Conservation (phyloP, 2,888 invertebrate genomes). For the Pocota personata region DNA sequence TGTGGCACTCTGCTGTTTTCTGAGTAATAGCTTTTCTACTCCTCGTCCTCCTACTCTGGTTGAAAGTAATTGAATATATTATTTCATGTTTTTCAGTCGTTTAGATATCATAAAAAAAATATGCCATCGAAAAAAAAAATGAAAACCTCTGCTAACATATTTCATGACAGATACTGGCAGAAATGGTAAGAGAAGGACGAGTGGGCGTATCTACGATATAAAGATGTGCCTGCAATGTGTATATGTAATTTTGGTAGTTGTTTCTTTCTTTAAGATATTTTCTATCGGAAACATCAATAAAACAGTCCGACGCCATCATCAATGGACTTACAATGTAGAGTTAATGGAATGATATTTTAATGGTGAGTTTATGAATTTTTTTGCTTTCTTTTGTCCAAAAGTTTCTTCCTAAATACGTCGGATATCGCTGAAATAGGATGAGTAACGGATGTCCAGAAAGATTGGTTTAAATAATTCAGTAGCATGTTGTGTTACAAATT, state of each 20-base stretch:
- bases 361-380: constrained; percentile 14
- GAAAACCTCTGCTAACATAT: constrained; percentile 43
- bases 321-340: constrained; percentile 31
- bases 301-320: constrained; percentile 44
- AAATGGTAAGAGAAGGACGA: not conserved
- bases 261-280: not conserved
- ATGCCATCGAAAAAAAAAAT: constrained; percentile 6
- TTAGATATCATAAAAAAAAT: constrained; percentile 47
- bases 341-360: constrained; percentile 41
- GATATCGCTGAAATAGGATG: not conserved
- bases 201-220: not conserved
- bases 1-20: not conserved
- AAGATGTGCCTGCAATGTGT: not conserved
- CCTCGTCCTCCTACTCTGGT: not conserved
- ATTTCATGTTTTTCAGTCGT: constrained; percentile 66
- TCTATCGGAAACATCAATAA: constrained; percentile 31
- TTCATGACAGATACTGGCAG: constrained; percentile 22
- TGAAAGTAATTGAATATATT: constrained; percentile 64
- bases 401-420: not conserved
- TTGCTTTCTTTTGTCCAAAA: not conserved
- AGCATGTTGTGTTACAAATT: no score
- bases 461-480: not conserved
- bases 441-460: not conserved
- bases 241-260: not conserved
- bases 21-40: not conserved